Conservation (phyloP, 2,888 invertebrate species). For the Apotomis turbidana region DNA sequence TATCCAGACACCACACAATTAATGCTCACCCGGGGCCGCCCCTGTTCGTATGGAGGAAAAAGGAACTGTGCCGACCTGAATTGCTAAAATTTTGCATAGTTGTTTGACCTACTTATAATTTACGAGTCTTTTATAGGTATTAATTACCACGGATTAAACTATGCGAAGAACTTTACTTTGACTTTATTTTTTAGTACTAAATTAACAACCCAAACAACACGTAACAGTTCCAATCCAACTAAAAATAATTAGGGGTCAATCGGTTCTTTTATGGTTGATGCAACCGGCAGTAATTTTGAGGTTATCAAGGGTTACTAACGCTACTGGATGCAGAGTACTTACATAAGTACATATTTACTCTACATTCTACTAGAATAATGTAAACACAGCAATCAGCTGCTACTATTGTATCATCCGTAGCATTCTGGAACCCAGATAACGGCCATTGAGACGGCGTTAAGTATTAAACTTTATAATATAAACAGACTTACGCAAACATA, state of each 20-base stretch:
- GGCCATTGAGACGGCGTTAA: conserved; percentile 7
- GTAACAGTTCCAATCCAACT: no score
- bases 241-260: background rate
- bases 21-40: no score
- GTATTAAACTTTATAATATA: background rate
- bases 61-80: no score
- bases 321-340: conserved; percentile 16
- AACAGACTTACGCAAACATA: background rate
- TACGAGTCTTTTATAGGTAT: no score
- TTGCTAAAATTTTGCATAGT: no score
- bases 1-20: no score
- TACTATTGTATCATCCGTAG: conserved; percentile 5
- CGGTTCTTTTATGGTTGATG: conserved; percentile 6
- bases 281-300: conserved; percentile 47
- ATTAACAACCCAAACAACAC: no score
- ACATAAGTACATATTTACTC: conserved; percentile 10
- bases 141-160: no score
- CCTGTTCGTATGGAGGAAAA: no score
- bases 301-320: conserved; percentile 58
- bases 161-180: no score
- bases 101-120: no score
- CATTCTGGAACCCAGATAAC: conserved; percentile 9
- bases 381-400: conserved; percentile 8
- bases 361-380: background rate
- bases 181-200: no score